Base-by-base conservation (phyloP, 1,140 invertebrate genomes). In the Chelonus insularis region DNA sequence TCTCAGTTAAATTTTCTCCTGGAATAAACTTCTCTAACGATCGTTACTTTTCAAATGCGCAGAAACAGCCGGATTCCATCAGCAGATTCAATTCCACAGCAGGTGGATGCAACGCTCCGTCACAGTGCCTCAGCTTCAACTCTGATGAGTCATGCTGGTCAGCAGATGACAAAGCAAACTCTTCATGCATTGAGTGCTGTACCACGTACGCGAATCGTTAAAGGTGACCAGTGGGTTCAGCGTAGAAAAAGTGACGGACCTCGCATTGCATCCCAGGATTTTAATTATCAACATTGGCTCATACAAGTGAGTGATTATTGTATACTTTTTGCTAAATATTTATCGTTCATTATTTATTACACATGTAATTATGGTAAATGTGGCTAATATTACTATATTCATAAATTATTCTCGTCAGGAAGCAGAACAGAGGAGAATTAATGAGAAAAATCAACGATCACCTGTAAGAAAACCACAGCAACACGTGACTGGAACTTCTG, bases 261-360 rank as follows among this genome's bases (percentile, higher is more conserved):
- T 4, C 69, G 80, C 23, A 73, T 69, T 2, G 70, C 76, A 23
- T 16, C 7, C 8, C 83, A 86, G 54, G 87, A 85, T 68, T 87
- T 86, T 68, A 91, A 89, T 74, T 91, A 91, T 68, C 91, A 94
- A 70, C 92, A 95, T 72, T 95, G 93, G 93, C 83, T 95, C 4
- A 88, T 94, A 72, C 90, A 92, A 82, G 90, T 91, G 68, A 64
- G 64, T 56, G 9, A 16, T 6, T 39, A 5, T 55, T 39, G n/a
- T n/a, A n/a, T n/a, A n/a, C 12, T 37, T 37, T 14, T 16, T 16
- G 4, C 14, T 6, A 48, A 36, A n/a, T n/a, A n/a, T n/a, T n/a
- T n/a, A n/a, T n/a, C n/a, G n/a, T n/a, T n/a, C n/a, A n/a, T n/a
- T n/a, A n/a, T n/a, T n/a, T n/a, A n/a, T n/a, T n/a, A n/a, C n/a